Conservation (phyloP, 2,113 vertebrate species). For the Melanocharis versteri region DNA sequence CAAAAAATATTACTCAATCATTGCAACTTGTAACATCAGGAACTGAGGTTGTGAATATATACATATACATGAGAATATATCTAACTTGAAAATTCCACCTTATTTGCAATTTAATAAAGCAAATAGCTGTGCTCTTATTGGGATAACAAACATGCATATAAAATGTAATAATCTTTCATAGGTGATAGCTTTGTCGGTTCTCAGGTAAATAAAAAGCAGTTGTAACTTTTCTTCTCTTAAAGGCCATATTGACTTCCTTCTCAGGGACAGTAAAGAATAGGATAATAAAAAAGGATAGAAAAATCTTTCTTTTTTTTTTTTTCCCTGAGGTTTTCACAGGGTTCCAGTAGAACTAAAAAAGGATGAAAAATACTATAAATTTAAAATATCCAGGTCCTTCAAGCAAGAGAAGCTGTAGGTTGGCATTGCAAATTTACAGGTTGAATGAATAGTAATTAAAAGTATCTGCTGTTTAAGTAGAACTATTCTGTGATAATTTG, state of each 20-base stretch:
- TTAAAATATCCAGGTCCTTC: background rate
- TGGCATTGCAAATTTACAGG: background rate
- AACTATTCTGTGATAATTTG: background rate
- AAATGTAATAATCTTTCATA: background rate
- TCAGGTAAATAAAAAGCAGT: background rate
- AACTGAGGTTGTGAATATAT: background rate
- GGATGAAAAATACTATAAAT: background rate
- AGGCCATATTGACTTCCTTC: background rate
- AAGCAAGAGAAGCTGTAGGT: background rate
- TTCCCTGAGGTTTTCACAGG: no score
- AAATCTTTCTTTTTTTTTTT: background rate
- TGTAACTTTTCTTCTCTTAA: background rate
- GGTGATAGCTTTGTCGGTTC: background rate
- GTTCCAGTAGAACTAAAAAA: background rate
- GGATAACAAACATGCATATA: background rate
- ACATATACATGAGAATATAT: background rate
- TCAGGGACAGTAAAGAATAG: background rate
- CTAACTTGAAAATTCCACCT: conserved; percentile 17
- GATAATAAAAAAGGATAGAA: background rate
- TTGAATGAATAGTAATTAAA: background rate
- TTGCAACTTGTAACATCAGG: conserved; percentile 6
- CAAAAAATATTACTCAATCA: background rate
- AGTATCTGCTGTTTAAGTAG: background rate
- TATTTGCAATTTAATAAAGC: conserved; percentile 13
- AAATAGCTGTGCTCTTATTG: background rate